A percentile compares a stretch with the other conserved stretches of the same genome.
These are phyloP conservation scores for Eucera pruinosa DNA, from an alignment of 2,888 invertebrate species.

Conservation along the genomic window DNA sequence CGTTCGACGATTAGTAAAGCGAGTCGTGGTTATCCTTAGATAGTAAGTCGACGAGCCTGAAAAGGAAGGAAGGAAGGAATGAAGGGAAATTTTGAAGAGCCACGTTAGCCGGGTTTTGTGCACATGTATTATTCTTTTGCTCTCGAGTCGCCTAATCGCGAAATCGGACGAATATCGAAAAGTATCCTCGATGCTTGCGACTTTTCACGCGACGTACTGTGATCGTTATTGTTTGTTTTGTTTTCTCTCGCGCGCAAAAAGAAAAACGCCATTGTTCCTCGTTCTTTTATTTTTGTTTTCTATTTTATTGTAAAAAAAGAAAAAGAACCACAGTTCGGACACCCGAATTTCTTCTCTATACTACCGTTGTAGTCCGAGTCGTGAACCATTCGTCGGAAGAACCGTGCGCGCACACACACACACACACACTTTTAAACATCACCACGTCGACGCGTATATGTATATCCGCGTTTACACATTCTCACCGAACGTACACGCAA, in stretches of 20 bases:
- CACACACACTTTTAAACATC: background rate
- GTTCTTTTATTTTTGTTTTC: background rate
- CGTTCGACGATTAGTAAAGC: conserved; percentile 25
- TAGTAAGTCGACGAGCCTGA: conserved; percentile 19
- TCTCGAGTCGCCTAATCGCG: conserved; percentile 7
- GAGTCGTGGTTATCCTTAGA: conserved; percentile 34
- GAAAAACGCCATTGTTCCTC: conserved; percentile 28
- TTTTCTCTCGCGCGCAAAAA: background rate
- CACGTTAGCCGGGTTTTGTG: conserved; percentile 68
- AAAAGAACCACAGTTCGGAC: conserved; percentile 9
- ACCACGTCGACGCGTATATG: background rate
- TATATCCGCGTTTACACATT: background rate
- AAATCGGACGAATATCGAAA: background rate
- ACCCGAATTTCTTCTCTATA: conserved; percentile 9
- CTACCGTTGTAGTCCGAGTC: conserved; percentile 22
- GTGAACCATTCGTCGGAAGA: conserved; percentile 45
- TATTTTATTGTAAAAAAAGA: background rate
- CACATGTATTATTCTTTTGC: conserved; percentile 32
- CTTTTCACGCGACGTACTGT: conserved; percentile 50
- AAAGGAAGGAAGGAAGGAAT: background rate
- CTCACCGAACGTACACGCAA: background rate
- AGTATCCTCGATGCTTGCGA: conserved; percentile 34
- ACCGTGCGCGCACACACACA: conserved; percentile 31
- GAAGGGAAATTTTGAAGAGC: too few relatives aligned
- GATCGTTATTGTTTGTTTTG: conserved; percentile 61